A percentile compares a stretch with the other conserved stretches of the same genome.
These are phyloP conservation scores for Andinoacara biseriatus DNA, from an alignment of 2,113 vertebrate species.

Conservation along the genomic window DNA sequence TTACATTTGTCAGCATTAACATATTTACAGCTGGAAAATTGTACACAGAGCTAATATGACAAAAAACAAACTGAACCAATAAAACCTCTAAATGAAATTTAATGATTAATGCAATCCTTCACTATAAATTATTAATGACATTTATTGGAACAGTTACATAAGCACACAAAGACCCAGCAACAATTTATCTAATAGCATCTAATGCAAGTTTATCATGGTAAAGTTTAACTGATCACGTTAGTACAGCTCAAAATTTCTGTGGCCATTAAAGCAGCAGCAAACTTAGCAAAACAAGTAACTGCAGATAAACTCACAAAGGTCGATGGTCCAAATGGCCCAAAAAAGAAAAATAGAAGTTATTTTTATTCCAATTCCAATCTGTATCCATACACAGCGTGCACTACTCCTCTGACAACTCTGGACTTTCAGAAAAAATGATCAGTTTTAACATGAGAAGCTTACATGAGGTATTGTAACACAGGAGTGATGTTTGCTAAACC, in stretches of 20 bases:
- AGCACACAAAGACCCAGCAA: neutral
- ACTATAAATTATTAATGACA: neutral
- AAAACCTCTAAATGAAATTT: no score
- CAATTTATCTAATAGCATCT: neutral
- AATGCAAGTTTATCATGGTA: neutral
- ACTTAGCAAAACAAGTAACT: neutral
- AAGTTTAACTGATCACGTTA: neutral
- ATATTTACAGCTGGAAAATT: neutral
- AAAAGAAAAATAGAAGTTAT: no score
- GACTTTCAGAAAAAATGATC: neutral
- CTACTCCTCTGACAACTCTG: neutral
- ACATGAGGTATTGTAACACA: neutral
- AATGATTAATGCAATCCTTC: neutral
- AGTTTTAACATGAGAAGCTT: neutral
- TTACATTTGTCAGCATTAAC: neutral
- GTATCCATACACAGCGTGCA: neutral
- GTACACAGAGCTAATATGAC: neutral
- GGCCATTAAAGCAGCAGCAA: neutral
- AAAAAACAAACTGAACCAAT: neutral
- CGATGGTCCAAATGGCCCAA: no score
- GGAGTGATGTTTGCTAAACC: neutral
- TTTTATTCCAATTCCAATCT: no score
- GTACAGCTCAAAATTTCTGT: neutral
- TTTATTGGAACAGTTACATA: neutral
- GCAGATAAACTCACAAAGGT: neutral